Base-by-base conservation (phyloP, 1,140 invertebrate species). In the Batillaria attramentaria region DNA sequence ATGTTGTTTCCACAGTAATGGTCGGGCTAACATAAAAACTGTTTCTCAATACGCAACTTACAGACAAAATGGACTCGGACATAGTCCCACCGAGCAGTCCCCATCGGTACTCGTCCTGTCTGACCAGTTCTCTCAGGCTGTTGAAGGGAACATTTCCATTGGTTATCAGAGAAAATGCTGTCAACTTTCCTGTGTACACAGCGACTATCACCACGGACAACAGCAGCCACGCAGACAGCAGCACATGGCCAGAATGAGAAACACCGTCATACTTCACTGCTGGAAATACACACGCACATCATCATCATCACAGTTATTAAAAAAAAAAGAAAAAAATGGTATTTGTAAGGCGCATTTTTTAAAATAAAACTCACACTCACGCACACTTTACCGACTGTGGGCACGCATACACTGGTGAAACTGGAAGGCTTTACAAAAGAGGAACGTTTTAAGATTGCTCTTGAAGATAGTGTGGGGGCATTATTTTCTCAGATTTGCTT, bases 161-260 rank as follows among this genome's bases (percentile, higher is more conserved):
- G 10, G 39, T 42, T 42, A 69, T 41, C 66, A 69, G 37, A 5
- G 66, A 69, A 41, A 24, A 42, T 4, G 66, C 41, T 3, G 66
- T 69, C 39, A 69, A 8, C 66, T 69, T 69, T 16, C 66, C 66
- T 1, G 66, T 69, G 37, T 69, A 69, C 0, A 41, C 28, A 35
- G 66, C 66, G 43, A 42, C 66, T 16, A n/a, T 69, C 8, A 69
- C 66, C 66, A 69, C 18, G 35, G 37, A 69, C 66, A 69, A 41
- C 66, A 69, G 39, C 39, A 69, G 28, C 66, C 66, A 69, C 20
- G 66, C 39, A 2, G 13, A 33, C 2, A 69, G 66, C 39, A 69
- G 39, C 31, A 69, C 16, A 24, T 41, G 66, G 6, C 66, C 66
- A 42, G 18, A n/a, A 24, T 16, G 18, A 5, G 66, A 69, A 20